These are phyloP conservation scores for Formica exsecta DNA, from an alignment of 1,140 invertebrate species.

Conservation along the genomic window DNA sequence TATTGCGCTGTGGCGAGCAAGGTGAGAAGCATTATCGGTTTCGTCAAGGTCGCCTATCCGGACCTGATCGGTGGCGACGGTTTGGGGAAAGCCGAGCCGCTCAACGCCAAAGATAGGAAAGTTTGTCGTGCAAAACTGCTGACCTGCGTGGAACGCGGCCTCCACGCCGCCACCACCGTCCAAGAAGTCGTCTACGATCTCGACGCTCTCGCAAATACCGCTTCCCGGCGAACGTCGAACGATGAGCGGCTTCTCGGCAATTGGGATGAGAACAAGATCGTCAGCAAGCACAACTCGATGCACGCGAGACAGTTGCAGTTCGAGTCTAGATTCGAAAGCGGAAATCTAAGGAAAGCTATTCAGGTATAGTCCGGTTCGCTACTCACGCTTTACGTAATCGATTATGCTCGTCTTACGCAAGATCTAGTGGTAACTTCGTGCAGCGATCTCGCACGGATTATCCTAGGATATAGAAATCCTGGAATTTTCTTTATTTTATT, in stretches of 20 bases:
- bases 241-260: conserved; percentile 81
- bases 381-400: conserved; percentile 13
- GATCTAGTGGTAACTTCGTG: neutral
- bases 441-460: neutral
- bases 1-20: conserved; percentile 85
- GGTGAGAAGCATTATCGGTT: conserved; percentile 89
- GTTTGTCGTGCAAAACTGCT: conserved; percentile 89
- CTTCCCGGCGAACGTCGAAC: conserved; percentile 44
- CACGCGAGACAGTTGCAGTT: conserved; percentile 90
- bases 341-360: conserved; percentile 95
- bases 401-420: conserved; percentile 36
- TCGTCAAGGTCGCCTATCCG: conserved; percentile 92
- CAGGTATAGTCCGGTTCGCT: conserved; percentile 87
- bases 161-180: conserved; percentile 87
- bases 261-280: conserved; percentile 88
- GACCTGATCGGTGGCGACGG: conserved; percentile 89
- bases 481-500: neutral
- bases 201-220: conserved; percentile 86
- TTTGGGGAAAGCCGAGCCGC: conserved; percentile 87
- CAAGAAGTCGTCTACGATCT: conserved; percentile 92
- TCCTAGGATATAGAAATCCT: neutral
- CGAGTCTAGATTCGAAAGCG: conserved; percentile 96
- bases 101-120: conserved; percentile 89
- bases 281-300: conserved; percentile 85
- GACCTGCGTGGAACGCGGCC: conserved; percentile 88